Base-by-base conservation (phyloP, 2,797 vertebrate species). In the Eidolon dupreanum region DNA sequence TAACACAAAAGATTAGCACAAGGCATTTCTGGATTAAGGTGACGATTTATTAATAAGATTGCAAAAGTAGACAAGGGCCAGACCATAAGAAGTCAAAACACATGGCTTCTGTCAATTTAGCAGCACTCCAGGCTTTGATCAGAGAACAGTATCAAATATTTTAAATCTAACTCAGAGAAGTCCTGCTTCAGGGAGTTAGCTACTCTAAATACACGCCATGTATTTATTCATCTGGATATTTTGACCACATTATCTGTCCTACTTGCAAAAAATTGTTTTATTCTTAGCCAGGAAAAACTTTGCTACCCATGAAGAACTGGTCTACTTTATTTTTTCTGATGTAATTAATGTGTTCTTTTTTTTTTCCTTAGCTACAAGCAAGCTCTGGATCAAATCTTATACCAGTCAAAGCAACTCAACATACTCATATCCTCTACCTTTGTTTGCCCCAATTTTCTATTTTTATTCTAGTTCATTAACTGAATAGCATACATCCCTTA, bases 261-360 rank as follows among this genome's bases (percentile, higher is more conserved):
- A 97, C 85, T 97, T 97, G 73, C 61, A 95, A 96, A 95, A 96
- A 95, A 93, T 88, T 95, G 92, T 94, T 95, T 97, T 95, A 93
- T 96, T 95, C 92, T 96, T 97, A 97, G 93, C 90, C 81, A 97
- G 78, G 55, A 94, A 94, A 93, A 92, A 85, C 73, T 88, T 88
- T 74, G 90, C 85, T 93, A 92, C 92, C 96, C 88, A 94, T 41
- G 90, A 95, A 97, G 94, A 98, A 95, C 51, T 96, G 94, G 12
- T 96, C 96, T 95, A 97, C 88, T 96, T 97, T 96, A 88, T 94
- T 93, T 95, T 91, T 93, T 51, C 55, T 95, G 65, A 92, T 86
- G 88, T 98, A 98, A 98, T 98, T 97, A 97, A 97, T 88, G 96
- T 83, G 85, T 10, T 93, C 43, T 73, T 89, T 73, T 73, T 91